A percentile compares a stretch with the other conserved stretches of the same genome.
Evolutionary conservation across 2,888 invertebrate species (phyloP).

Genomic region (Nemapogon koenigi): DNA sequence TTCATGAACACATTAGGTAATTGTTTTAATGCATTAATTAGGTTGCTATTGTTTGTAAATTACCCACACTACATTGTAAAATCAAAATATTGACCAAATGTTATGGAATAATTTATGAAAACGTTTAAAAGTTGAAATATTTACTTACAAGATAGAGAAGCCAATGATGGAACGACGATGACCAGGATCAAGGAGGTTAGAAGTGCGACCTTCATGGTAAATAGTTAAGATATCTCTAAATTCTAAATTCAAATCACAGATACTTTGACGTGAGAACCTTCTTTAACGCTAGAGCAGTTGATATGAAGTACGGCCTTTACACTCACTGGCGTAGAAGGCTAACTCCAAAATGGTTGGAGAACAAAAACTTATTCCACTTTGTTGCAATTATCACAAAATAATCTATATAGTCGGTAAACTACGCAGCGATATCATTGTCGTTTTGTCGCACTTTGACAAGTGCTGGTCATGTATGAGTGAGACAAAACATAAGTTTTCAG

Average conservation of each 20-base stretch:
- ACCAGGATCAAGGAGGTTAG: conserved; percentile 58
- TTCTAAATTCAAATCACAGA: too few relatives aligned
- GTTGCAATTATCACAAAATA: conserved; percentile 41
- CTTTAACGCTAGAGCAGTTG: too few relatives aligned
- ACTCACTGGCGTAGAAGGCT: conserved; percentile 93
- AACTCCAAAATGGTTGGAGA: conserved; percentile 28
- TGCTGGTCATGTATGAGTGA: conserved; percentile 35
- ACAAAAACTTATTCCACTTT: conserved; percentile 12
- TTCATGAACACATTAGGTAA: too few relatives aligned
- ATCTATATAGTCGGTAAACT: conserved; percentile 25
- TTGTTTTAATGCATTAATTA: too few relatives aligned
- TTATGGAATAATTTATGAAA: conserved; percentile 3
- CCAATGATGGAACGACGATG: conserved; percentile 53
- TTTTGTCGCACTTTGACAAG: conserved; percentile 51
- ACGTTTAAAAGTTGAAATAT: conserved; percentile 21
- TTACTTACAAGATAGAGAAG: conserved; percentile 73
- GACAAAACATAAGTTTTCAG: conserved; percentile 27
- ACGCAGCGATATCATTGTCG: conserved; percentile 52
- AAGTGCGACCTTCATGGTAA: too few relatives aligned
- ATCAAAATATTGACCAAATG: too few relatives aligned
- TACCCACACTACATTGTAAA: too few relatives aligned
- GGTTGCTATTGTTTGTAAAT: too few relatives aligned
- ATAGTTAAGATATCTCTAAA: too few relatives aligned
- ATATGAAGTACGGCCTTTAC: conserved; percentile 89
- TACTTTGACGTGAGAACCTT: too few relatives aligned